Evolutionary conservation across 2,888 invertebrate genomes (phyloP).

Genomic region (Mythimna albipuncta): DNA sequence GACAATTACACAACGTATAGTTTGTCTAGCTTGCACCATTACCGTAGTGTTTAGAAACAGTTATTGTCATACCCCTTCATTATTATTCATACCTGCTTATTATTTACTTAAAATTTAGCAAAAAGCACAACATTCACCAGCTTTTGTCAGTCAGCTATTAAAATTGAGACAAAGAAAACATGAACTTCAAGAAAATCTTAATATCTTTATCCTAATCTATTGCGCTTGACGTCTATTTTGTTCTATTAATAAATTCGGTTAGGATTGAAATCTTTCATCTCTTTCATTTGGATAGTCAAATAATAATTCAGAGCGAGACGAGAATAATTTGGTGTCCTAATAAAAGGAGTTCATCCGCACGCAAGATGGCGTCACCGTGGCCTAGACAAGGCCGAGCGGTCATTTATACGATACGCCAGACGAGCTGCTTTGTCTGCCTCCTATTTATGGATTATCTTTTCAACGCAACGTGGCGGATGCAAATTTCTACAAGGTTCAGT

Average conservation of each 20-base stretch:
- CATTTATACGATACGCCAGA: slow-evolving; percentile 87
- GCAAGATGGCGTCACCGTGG: slow-evolving; percentile 89
- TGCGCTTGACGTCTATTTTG: slow-evolving; percentile 66
- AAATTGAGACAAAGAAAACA: slow-evolving; percentile 59
- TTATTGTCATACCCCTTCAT: slow-evolving; percentile 48
- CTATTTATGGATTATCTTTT: slow-evolving; percentile 72
- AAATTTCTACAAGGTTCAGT: slow-evolving; percentile 58
- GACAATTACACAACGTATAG: slow-evolving; percentile 78
- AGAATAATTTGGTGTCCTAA: slow-evolving; percentile 80
- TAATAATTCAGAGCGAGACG: slow-evolving; percentile 76
- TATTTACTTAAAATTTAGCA: slow-evolving; percentile 36
- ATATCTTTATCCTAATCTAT: slow-evolving; percentile 49
- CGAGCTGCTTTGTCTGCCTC: slow-evolving; percentile 81
- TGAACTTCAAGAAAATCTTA: slow-evolving; percentile 47
- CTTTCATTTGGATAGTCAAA: slow-evolving; percentile 64
- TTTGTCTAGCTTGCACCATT: slow-evolving; percentile 61
- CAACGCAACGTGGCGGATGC: slow-evolving; percentile 69
- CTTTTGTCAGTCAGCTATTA: slow-evolving; percentile 16
- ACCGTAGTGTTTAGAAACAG: slow-evolving; percentile 59
- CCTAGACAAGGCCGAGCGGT: slow-evolving; percentile 91
- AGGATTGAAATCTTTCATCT: slow-evolving; percentile 68
- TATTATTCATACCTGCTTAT: slow-evolving; percentile 46
- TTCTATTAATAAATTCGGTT: slow-evolving; percentile 76
- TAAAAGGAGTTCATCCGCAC: slow-evolving; percentile 86
- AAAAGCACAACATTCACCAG: slow-evolving; percentile 27